Conservation (phyloP, 2,797 vertebrate species). For the Huso huso region DNA sequence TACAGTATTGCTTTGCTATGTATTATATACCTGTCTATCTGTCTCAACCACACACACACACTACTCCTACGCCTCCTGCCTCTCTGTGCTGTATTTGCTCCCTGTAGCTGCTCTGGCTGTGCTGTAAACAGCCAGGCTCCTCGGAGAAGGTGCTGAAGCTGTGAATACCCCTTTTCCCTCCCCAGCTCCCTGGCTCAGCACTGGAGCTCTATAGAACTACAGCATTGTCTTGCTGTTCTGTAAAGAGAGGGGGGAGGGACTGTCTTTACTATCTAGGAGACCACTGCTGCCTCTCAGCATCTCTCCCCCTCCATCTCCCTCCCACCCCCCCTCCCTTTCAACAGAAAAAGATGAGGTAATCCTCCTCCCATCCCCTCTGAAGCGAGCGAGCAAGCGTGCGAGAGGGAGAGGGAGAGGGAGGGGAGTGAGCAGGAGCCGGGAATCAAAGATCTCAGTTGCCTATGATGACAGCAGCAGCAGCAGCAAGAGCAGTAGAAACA, state of each 20-base stretch:
- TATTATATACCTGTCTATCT: too few relatives aligned
- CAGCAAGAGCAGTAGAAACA: constrained; percentile 35
- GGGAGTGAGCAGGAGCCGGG: constrained; percentile 38
- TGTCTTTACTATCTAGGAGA: neutral
- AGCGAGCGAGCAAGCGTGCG: constrained; percentile 41
- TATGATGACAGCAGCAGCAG: constrained; percentile 43
- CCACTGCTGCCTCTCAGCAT: neutral
- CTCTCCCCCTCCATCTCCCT: constrained; percentile 39
- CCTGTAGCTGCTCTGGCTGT: neutral
- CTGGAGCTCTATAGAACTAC: neutral
- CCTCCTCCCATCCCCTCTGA: constrained; percentile 56
- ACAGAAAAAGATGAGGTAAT: constrained; percentile 75
- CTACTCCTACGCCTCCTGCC: neutral
- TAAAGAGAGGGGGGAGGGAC: neutral
- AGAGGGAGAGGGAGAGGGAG: constrained; percentile 34
- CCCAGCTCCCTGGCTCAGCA: constrained; percentile 22
- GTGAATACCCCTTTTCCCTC: constrained; percentile 24
- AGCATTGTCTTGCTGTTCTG: neutral
- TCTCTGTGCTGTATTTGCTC: neutral
- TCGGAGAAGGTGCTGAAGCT: constrained; percentile 44
- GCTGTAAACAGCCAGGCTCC: constrained; percentile 52
- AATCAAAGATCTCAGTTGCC: constrained; percentile 27
- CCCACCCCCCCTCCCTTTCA: constrained; percentile 65
- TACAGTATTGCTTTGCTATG: too few relatives aligned
- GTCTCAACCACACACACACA: neutral